Evolutionary conservation across 2,113 vertebrate genomes (phyloP).

Genomic region (Tupaia chinensis): DNA sequence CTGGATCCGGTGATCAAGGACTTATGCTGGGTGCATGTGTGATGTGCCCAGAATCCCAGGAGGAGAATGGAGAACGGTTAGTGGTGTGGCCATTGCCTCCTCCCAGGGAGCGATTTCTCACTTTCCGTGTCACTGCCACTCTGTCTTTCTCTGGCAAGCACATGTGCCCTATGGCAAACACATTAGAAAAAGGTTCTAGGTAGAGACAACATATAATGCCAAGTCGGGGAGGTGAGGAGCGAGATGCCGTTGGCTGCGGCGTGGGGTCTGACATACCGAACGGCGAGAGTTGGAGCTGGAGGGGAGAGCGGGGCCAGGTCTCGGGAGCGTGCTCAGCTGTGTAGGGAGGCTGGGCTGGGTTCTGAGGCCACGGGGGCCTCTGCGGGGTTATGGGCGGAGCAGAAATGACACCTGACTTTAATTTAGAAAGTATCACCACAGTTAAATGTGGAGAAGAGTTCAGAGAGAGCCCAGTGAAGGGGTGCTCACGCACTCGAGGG

Average conservation of each 20-base stretch:
- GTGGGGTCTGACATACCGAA: rapidly evolving
- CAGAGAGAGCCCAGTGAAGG: neutral
- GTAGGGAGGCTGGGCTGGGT: neutral
- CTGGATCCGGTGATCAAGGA: too few relatives aligned
- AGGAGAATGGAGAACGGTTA: too few relatives aligned
- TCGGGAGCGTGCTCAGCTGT: rapidly evolving
- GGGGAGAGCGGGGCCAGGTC: neutral
- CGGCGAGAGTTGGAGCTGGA: rapidly evolving
- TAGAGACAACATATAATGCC: neutral
- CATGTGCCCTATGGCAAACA: too few relatives aligned
- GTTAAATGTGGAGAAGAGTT: neutral
- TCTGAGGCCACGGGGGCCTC: neutral
- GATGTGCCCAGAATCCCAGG: too few relatives aligned
- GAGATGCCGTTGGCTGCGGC: neutral
- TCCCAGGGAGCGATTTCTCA: too few relatives aligned
- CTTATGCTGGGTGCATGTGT: too few relatives aligned
- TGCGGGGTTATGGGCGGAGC: too few relatives aligned
- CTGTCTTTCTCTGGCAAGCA: too few relatives aligned
- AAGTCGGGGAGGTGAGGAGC: neutral
- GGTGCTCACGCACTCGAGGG: neutral
- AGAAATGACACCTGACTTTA: neutral
- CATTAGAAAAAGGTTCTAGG: neutral
- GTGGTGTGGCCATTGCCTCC: too few relatives aligned
- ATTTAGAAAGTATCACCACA: neutral
- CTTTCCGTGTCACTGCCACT: too few relatives aligned